A percentile compares a stretch with the other conserved stretches of the same genome.
Conservation (phyloP, 2,888 invertebrate genomes). For the Eupsilia transversa region DNA sequence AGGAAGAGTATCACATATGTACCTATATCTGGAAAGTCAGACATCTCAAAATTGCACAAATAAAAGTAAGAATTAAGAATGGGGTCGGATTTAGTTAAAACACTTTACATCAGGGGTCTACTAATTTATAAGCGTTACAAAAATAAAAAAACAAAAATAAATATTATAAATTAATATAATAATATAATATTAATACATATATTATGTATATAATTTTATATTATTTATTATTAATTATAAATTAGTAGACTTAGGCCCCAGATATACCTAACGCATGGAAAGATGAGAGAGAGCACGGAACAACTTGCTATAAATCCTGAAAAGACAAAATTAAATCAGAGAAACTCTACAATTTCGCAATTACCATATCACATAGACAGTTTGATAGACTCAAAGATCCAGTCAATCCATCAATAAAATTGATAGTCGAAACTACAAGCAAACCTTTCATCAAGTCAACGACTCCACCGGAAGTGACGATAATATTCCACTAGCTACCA, state of each 20-base stretch:
- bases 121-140: too few species aligned
- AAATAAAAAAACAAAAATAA: too few species aligned
- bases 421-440: conserved; percentile 56
- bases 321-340: neutral
- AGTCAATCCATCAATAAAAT: conserved; percentile 54
- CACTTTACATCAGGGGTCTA: neutral
- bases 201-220: too few species aligned
- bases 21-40: neutral
- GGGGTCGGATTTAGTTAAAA: neutral
- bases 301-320: neutral
- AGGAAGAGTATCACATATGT: neutral
- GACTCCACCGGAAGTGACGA: conserved; percentile 88
- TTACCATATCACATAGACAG: conserved; percentile 20
- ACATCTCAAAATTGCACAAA: neutral
- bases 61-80: neutral
- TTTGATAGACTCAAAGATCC: conserved; percentile 36
- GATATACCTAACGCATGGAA: neutral
- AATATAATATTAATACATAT: too few species aligned
- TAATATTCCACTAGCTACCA: conserved; percentile 88
- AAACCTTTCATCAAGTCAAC: conserved; percentile 75
- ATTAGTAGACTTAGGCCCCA: too few species aligned
- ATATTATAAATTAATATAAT: too few species aligned
- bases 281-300: neutral
- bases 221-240: too few species aligned
- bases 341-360: conserved; percentile 18